A percentile compares a stretch with the other conserved stretches of the same genome.
Conservation (phyloP, 1,140 invertebrate species). For the Chionoecetes opilio region DNA sequence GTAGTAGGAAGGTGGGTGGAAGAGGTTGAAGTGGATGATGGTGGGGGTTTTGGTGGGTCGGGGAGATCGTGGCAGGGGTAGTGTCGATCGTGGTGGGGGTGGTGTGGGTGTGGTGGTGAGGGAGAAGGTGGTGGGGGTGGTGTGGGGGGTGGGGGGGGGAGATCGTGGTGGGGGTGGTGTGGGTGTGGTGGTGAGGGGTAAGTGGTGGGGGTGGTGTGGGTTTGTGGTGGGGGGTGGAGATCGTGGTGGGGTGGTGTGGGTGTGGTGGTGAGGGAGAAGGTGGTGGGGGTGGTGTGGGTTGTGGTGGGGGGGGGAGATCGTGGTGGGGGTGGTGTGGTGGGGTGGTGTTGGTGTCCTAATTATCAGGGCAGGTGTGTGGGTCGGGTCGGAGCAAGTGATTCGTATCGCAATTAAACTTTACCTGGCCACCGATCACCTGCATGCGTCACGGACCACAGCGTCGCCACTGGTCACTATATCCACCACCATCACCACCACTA, state of each 20-base stretch:
- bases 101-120: neutral
- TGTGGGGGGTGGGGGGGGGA: neutral
- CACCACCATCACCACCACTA: neutral
- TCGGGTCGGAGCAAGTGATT: neutral
- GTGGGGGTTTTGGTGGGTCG: neutral
- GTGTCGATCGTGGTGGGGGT: neutral
- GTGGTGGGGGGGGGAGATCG: neutral
- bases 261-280: neutral
- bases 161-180: neutral
- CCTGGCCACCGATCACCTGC: neutral
- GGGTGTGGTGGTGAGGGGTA: neutral
- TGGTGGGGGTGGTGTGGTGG: neutral
- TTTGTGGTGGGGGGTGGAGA: neutral
- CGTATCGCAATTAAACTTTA: conserved; percentile 30
- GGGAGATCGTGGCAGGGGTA: too few species aligned
- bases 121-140: neutral
- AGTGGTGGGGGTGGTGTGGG: too few species aligned
- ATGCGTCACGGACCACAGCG: neutral
- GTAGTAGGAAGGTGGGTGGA: too few species aligned
- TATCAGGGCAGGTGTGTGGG: conserved; percentile 14
- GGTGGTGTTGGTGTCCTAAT: neutral
- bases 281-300: neutral
- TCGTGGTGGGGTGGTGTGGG: too few species aligned
- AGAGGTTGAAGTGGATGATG: neutral
- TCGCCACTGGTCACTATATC: neutral